Conservation (phyloP, 2,888 invertebrate genomes). For the Mythimna lalbum region DNA sequence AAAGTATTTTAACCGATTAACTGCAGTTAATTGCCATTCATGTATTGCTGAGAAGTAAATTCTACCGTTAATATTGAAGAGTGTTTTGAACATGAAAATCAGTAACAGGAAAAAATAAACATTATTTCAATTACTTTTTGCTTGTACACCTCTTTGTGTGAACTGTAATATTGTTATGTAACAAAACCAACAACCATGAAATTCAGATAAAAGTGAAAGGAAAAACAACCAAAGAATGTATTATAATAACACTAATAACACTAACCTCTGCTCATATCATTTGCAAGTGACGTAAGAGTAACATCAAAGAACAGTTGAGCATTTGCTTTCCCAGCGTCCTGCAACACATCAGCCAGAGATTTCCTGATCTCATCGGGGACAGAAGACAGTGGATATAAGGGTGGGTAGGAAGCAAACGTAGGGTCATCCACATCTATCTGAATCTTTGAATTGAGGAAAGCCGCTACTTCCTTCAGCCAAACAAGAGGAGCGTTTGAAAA, state of each 20-base stretch:
- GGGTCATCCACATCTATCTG: constrained; percentile 92
- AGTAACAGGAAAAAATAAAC: no score
- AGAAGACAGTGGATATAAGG: constrained; percentile 90
- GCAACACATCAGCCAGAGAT: constrained; percentile 86
- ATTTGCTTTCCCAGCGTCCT: constrained; percentile 91
- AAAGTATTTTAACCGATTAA: no score
- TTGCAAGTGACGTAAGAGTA: constrained; percentile 93
- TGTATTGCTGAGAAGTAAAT: no score
- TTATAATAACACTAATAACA: no score
- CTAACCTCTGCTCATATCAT: constrained; percentile 93
- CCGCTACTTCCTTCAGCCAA: constrained; percentile 93
- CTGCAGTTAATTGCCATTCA: no score
- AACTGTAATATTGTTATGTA: constrained; percentile 10
- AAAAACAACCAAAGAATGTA: constrained; percentile 6
- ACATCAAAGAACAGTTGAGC: constrained; percentile 93
- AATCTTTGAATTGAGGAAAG: constrained; percentile 91
- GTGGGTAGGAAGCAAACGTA: constrained; percentile 89
- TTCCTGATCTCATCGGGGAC: constrained; percentile 85
- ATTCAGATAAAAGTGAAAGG: constrained; percentile 38
- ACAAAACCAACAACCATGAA: constrained; percentile 40
- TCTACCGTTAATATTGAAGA: not conserved
- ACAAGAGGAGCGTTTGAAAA: constrained; percentile 93
- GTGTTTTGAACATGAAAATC: not conserved
- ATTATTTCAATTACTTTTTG: not conserved
- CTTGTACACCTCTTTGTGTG: not conserved